Evolutionary conservation across 2,113 vertebrate genomes (phyloP), one percentile per base, ranked within the genome.

Genomic region (Archocentrus centrarchus): DNA sequence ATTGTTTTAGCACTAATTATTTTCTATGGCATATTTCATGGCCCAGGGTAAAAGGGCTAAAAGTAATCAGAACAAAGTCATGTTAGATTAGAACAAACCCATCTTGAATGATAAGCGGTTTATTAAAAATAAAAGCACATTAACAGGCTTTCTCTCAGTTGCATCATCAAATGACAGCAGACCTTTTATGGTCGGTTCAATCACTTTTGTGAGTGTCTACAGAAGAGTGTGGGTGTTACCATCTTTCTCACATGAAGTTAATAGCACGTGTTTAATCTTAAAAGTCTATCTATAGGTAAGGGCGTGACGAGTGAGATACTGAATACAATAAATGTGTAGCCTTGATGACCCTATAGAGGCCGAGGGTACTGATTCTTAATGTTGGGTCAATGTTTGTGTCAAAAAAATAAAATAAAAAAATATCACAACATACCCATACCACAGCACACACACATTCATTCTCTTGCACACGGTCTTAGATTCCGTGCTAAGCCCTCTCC

Each of bases 131-230:
- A 73, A 53, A 73, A 73, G 66, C 78, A 70, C 60, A 82, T 66
- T 89, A 80, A 86, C 63, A 86, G 82, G 63, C 82, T 93, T 93
- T 91, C 89, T 57, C 60, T 81, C 77, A 60, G 53, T 90, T 92
- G 89, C 91, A 93, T 92, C 89, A 93, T 78, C 79, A 76, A 91
- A 92, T 93, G 84, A 88, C 88, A 77, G 61, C 18, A 44, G 89
- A 84, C 79, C 75, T 85, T 87, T 86, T 79, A 79, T 57, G 75
- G 79, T 59, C 8, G 6, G 57, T 87, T 85, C 66, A 86, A 83
- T 90, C 78, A 83, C 83, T 11, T 59, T 32, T 64, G 55, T 84
- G 83, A 82, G 61, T 9, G 35, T 55, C 2, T 20, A 73, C 22
- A 4, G 44, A 39, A 22, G 62, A 60, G 53, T 57, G 73, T 75